A percentile compares a stretch with the other conserved stretches of the same genome.
Evolutionary conservation across 2,888 invertebrate genomes (phyloP).

Genomic region (Tipula confusa): DNA sequence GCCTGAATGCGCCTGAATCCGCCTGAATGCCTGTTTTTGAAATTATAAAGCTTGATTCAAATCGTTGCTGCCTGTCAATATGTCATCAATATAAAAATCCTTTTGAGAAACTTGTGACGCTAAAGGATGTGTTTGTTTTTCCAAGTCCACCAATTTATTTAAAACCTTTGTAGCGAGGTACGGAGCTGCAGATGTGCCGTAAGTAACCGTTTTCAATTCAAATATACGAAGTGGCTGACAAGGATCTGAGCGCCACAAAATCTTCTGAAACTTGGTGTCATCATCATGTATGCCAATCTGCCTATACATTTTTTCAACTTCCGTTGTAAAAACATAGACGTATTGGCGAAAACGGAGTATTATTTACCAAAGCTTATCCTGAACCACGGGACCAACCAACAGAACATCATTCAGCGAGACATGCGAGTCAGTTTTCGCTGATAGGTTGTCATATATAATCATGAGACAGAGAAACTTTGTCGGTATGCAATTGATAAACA

Average conservation of each 20-base stretch:
- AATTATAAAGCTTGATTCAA: neutral
- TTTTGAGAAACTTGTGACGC: neutral
- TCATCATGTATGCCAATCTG: neutral
- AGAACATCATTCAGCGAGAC: neutral
- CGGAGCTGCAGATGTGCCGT: neutral
- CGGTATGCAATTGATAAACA: no score
- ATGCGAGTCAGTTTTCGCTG: neutral
- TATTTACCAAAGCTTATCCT: neutral
- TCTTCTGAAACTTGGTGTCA: neutral
- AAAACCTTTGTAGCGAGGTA: neutral
- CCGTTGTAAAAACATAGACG: neutral
- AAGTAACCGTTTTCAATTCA: neutral
- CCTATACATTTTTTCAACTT: neutral
- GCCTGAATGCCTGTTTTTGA: neutral
- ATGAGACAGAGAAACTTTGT: no score
- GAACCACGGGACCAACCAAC: neutral
- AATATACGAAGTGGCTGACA: neutral
- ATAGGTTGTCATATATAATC: no score
- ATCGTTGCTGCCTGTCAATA: neutral
- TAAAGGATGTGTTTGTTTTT: neutral
- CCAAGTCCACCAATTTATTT: neutral
- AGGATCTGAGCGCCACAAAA: neutral
- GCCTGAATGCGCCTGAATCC: neutral
- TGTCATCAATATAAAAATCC: neutral
- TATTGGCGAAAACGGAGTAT: neutral